Base-by-base conservation (phyloP, 2,113 vertebrate species). In the Dicerorhinus sumatrensis region DNA sequence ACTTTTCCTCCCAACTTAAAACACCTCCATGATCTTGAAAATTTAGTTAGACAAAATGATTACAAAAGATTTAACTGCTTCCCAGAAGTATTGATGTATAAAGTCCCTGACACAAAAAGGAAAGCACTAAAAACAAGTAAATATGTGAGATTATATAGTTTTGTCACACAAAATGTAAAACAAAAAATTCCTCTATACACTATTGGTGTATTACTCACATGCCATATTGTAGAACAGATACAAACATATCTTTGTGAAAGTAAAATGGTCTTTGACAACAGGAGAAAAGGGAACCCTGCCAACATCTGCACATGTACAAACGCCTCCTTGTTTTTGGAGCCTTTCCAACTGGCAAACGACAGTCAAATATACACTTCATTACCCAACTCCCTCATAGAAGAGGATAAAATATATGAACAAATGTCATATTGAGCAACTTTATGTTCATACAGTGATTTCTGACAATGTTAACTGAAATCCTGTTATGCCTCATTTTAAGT, bases 241-340 rank as follows among this genome's bases (percentile, higher is more conserved):
- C 70, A 98, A 97, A 98, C 97, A 79, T 97, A 98, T 98, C 67
- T 85, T 97, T 86, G 96, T 72, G 69, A 95, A 97, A 98, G 98
- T 96, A 98, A 98, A 98, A 98, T 92, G 96, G 97, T 97, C 97
- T 98, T 97, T 98, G 98, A 99, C 98, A 98, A 98, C 94, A 98
- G 96, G 96, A 98, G 93, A 89, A 95, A 33, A 16, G 97, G 98
- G 98, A 98, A 96, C 88, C n/a, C 77, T 98, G 98, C 98, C 98
- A 99, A 97, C 96, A 98, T 98, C 97, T 98, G 98, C 98, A 98
- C 98, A 98, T 97, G 98, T 96, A 98, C 98, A 98, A 98, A 98
- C 97, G 98, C 96, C 96, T 97, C 97, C 98, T 98, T 94, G 96
- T 79, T 85, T 96, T n/a, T 98, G 98, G 98, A 98, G 95, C 79